Percentiles rank a stretch among this genome's conserved stretches.
Conservation (phyloP, 2,888 invertebrate genomes). For the Cephus runcator region DNA sequence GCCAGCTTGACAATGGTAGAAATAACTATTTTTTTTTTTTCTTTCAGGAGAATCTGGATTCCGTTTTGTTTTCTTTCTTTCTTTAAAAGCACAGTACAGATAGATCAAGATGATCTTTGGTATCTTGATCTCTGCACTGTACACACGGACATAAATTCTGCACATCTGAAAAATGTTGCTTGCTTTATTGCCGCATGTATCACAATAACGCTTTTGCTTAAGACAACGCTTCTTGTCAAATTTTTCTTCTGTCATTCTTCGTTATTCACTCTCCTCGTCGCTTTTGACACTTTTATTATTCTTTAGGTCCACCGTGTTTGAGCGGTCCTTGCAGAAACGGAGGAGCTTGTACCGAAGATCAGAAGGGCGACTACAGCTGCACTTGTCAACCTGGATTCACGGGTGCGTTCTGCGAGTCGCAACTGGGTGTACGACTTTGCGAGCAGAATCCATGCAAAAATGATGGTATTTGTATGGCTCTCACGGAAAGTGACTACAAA, state of each 20-base stretch:
- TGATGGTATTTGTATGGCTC: constrained; percentile 80
- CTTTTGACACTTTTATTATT: neutral
- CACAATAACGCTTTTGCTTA: neutral
- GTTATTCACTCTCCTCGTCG: neutral
- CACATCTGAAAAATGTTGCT: neutral
- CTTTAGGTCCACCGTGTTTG: constrained; percentile 75
- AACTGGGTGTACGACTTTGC: constrained; percentile 77
- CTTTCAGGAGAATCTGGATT: neutral
- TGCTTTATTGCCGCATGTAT: neutral
- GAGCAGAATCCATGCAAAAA: constrained; percentile 82
- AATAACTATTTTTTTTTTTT: neutral
- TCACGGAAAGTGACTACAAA: constrained; percentile 68
- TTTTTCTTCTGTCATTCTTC: neutral
- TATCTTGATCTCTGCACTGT: neutral
- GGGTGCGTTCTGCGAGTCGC: constrained; percentile 77
- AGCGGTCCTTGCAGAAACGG: constrained; percentile 79
- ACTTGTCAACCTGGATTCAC: constrained; percentile 76
- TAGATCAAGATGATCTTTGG: neutral
- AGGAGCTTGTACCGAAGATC: constrained; percentile 78
- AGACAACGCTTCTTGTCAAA: neutral
- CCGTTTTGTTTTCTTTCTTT: neutral
- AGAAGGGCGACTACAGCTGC: constrained; percentile 78
- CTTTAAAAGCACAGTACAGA: neutral
- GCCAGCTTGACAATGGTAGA: constrained; percentile 78
- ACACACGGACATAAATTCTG: neutral